A percentile compares a stretch with the other conserved stretches of the same genome.
Evolutionary conservation across 2,797 vertebrate genomes (phyloP).

Genomic region (Chromobotia macracanthus): DNA sequence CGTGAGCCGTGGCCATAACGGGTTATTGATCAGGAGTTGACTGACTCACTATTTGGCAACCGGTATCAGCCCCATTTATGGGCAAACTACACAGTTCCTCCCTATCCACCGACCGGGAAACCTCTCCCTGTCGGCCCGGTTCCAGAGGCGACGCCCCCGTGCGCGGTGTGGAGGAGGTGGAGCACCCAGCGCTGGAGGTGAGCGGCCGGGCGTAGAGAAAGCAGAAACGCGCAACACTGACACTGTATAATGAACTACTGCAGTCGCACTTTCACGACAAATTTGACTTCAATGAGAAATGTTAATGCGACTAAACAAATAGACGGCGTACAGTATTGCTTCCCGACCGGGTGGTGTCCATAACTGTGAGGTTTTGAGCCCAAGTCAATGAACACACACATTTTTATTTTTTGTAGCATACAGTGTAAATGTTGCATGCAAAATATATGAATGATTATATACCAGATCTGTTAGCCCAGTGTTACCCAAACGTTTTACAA

Average conservation of each 20-base stretch:
- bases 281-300: not conserved
- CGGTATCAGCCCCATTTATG: conserved; percentile 75
- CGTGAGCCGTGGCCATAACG: not conserved
- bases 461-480: not conserved
- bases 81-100: conserved; percentile 73
- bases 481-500: not conserved
- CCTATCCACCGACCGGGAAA: conserved; percentile 72
- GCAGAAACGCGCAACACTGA: not conserved
- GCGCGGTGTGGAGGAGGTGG: conserved; percentile 60
- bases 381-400: too few species aligned
- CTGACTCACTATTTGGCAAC: conserved; percentile 65
- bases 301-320: not conserved
- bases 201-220: not conserved
- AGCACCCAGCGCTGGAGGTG: not conserved
- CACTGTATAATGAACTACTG: not conserved
- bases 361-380: too few species aligned
- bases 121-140: conserved; percentile 72
- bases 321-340: not conserved
- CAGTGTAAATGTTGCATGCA: not conserved
- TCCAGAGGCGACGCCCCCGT: conserved; percentile 66
- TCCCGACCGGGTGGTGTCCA: not conserved
- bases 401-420: too few species aligned
- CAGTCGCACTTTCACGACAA: not conserved
- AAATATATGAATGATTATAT: not conserved
- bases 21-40: conserved; percentile 51